A percentile compares a stretch with the other conserved stretches of the same genome.
Conservation (phyloP, 2,797 vertebrate species). For the Pampus argenteus region DNA sequence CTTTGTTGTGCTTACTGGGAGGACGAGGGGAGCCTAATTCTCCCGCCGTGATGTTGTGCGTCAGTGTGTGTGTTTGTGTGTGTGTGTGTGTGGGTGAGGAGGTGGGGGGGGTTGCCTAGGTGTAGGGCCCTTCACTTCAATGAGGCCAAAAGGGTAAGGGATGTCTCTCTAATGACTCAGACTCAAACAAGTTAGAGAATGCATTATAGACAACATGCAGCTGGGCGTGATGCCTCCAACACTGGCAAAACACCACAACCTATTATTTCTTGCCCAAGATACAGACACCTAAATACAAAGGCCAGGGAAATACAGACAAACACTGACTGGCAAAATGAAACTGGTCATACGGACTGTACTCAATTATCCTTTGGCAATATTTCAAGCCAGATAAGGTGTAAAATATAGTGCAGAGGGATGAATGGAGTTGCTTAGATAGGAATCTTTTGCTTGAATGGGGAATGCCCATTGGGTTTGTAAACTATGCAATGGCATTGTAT, state of each 20-base stretch:
- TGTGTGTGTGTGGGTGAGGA: too few species aligned
- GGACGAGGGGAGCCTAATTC: conserved; percentile 83
- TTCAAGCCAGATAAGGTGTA: conserved; percentile 52
- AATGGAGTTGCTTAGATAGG: conserved; percentile 75
- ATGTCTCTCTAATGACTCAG: conserved; percentile 85
- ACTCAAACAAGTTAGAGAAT: conserved; percentile 83
- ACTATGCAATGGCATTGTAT: conserved; percentile 71
- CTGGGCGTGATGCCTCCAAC: conserved; percentile 70
- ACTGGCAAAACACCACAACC: conserved; percentile 65
- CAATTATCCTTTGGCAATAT: conserved; percentile 54
- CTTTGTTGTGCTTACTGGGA: conserved; percentile 87
- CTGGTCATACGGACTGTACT: conserved; percentile 42
- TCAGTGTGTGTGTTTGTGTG: too few species aligned
- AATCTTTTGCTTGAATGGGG: conserved; percentile 72
- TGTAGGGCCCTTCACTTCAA: conserved; percentile 85
- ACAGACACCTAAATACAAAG: conserved; percentile 63
- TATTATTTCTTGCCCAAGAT: conserved; percentile 61
- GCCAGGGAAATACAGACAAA: conserved; percentile 53
- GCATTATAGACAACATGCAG: conserved; percentile 75
- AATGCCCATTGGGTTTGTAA: conserved; percentile 70
- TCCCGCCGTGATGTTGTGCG: conserved; percentile 79
- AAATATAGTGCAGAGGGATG: conserved; percentile 61
- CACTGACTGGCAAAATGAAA: conserved; percentile 48
- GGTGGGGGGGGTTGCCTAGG: conserved; percentile 68
- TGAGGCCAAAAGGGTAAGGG: conserved; percentile 86